Evolutionary conservation across 2,888 invertebrate species (phyloP), one percentile per base, ranked within the genome.

Genomic region (Hirtodrosophila trivittata): DNA sequence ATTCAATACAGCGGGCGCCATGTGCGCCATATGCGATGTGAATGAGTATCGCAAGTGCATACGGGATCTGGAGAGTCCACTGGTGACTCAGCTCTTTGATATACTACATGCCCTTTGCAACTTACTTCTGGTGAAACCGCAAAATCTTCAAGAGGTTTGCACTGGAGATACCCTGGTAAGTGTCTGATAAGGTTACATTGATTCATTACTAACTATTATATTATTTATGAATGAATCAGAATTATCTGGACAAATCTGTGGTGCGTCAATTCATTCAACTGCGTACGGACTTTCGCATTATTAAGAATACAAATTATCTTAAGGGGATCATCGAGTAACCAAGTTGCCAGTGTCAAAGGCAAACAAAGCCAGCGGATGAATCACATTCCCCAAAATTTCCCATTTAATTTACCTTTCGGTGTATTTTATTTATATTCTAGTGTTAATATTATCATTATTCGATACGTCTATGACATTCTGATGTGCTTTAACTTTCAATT

Each of bases 1-100:
- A 89, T 98, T 97, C 88, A 98, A 97, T 90, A 97, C 97, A 3
- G 95, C 97, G 39, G 98, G 99, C 52, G 98, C 98, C 0, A 97
- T 99, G 97, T 95, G 97, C 89, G 97, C 97, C 1, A 97, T 99
- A 78, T 98, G 98, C 91, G 99, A 99, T 92, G 96, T 99, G 76
- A 98, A 98, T 87, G 98, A 98, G 91, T 99, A 99, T 91, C 93
- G 98, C 13, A 96, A 96, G 77, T 97, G 96, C 88, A 95, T 94
- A n/a, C 87, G 91, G 0, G 94, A 94, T 42, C 92, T 95, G 55
- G 92, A 94, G 51, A 94, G 97, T 6, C 92, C 95, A 1, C 91
- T 97, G 46, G 95, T 98, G 32, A 94, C 94, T 38, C 94, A 95
- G 58, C 92, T 98, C n/a, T 99, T 99, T 91, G 98, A 98, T 92